Conservation (phyloP, 1,140 invertebrate species). For the Belonocnema kinseyi region DNA sequence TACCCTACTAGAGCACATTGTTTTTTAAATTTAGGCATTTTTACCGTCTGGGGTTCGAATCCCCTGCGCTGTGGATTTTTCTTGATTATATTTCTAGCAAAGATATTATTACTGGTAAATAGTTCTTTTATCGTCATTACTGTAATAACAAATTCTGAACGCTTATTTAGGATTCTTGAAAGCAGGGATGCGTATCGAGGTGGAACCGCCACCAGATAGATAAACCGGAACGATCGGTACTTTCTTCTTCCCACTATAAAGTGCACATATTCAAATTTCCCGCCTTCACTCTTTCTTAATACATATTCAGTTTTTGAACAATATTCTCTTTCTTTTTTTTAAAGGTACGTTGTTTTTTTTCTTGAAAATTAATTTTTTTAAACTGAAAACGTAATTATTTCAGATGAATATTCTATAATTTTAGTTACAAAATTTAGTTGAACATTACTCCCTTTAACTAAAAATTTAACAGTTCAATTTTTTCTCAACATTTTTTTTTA, state of each 20-base stretch:
- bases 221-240: conserved; percentile 1
- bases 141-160: conserved; percentile 1
- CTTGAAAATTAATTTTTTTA: too few relatives aligned
- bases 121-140: not conserved
- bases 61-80: too few relatives aligned
- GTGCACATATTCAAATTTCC: conserved; percentile 1
- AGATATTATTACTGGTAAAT: not conserved
- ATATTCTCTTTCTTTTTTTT: not conserved
- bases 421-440: too few relatives aligned
- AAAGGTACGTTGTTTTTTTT: not conserved
- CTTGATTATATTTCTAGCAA: too few relatives aligned
- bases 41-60: too few relatives aligned
- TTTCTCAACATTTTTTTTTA: too few relatives aligned
- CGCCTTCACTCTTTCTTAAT: not conserved
- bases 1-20: too few relatives aligned
- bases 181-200: not conserved
- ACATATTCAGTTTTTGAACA: not conserved
- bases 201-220: conserved; percentile 14
- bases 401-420: too few relatives aligned
- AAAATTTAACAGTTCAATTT: too few relatives aligned
- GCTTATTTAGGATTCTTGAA: not conserved
- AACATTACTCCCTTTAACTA: too few relatives aligned
- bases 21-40: too few relatives aligned
- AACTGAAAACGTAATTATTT: too few relatives aligned
- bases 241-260: conserved; percentile 17